These are phyloP conservation scores for Cephus pulcher DNA, from an alignment of 2,888 invertebrate genomes.

Conservation along the genomic window DNA sequence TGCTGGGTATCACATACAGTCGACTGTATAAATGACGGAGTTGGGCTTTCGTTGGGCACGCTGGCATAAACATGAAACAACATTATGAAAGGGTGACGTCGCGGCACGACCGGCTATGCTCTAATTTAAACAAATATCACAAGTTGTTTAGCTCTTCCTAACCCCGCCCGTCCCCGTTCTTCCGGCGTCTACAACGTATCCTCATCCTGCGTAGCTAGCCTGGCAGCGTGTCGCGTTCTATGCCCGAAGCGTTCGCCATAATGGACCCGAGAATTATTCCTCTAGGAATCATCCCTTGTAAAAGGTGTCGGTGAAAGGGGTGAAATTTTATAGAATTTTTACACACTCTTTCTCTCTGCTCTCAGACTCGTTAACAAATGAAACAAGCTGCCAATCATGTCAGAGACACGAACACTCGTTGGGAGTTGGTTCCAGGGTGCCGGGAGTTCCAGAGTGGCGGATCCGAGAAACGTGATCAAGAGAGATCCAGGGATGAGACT, in stretches of 20 bases:
- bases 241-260: background rate
- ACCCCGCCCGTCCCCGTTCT: conserved; percentile 8
- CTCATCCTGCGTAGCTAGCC: conserved; percentile 12
- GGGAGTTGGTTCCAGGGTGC: background rate
- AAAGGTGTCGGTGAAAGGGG: background rate
- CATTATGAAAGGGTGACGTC: conserved; percentile 40
- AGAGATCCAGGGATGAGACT: conserved; percentile 18
- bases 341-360: background rate
- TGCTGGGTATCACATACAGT: conserved; percentile 27
- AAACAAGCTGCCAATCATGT: background rate
- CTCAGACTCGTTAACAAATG: background rate
- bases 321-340: background rate
- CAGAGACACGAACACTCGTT: background rate
- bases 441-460: background rate
- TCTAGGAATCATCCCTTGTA: background rate
- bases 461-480: conserved; percentile 22
- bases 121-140: conserved; percentile 44
- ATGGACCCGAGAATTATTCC: background rate
- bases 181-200: conserved; percentile 17
- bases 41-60: conserved; percentile 28
- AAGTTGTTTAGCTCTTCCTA: conserved; percentile 34
- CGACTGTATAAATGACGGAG: conserved; percentile 29
- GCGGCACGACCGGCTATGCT: conserved; percentile 27
- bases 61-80: conserved; percentile 42
- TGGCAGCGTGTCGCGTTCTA: conserved; percentile 15